phyloP scores from a whole-genome alignment of 2,797 vertebrate species.

The Aeoliscus strigatus region DNA sequence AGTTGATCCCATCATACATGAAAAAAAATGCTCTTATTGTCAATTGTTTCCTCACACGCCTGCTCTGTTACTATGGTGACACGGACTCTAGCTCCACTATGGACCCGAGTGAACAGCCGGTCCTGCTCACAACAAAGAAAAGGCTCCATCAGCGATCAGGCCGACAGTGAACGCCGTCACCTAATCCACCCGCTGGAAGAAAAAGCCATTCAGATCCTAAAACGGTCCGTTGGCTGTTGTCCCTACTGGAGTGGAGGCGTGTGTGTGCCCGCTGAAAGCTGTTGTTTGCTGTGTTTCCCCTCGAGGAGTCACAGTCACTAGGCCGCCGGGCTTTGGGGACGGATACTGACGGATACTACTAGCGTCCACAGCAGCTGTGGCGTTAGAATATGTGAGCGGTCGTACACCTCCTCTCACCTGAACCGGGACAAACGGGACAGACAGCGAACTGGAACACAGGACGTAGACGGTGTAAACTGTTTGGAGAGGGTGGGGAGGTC shows the following conservation, averaged over 20 bases:
- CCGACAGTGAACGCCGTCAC: constrained; percentile 51
- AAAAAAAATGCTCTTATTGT: constrained; percentile 12
- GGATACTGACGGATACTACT: constrained; percentile 17
- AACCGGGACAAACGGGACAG: too few species aligned
- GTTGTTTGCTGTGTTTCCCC: constrained; percentile 47
- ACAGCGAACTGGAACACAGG: too few species aligned
- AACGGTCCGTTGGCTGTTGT: constrained; percentile 54
- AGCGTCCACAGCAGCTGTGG: neutral
- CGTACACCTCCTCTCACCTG: constrained; percentile 63
- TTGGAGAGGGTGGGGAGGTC: too few species aligned
- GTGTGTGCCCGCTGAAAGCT: constrained; percentile 37
- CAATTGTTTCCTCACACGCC: constrained; percentile 3
- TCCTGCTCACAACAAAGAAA: constrained; percentile 73
- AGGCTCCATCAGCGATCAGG: constrained; percentile 71
- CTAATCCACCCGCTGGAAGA: constrained; percentile 68
- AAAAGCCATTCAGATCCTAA: constrained; percentile 62
- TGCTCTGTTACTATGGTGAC: constrained; percentile 4
- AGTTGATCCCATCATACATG: too few species aligned
- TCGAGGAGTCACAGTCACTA: constrained; percentile 53
- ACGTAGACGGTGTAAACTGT: too few species aligned
- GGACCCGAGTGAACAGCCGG: constrained; percentile 41
- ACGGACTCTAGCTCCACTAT: constrained; percentile 5
- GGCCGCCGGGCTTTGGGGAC: constrained; percentile 43
- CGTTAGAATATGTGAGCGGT: constrained; percentile 18
- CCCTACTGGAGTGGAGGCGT: constrained; percentile 45